Conservation (phyloP, 2,797 vertebrate genomes). For the Numenius phaeopus region DNA sequence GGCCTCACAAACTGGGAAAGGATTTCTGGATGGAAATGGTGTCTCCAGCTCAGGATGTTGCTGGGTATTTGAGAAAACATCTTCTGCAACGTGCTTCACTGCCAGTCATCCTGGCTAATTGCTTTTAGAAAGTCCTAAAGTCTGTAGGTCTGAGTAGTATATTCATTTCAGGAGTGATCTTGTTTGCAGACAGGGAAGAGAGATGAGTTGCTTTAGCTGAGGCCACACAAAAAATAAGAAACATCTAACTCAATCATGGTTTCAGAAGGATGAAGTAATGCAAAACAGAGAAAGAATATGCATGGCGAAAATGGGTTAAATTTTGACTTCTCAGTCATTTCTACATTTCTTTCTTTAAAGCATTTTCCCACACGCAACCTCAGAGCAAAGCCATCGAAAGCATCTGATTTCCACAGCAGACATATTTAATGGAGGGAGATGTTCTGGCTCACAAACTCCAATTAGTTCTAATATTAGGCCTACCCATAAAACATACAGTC, state of each 20-base stretch:
- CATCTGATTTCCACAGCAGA: slow-evolving; percentile 9
- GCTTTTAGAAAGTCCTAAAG: neutral
- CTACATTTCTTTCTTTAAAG: neutral
- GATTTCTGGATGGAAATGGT: neutral
- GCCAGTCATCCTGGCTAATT: neutral
- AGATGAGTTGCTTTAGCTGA: neutral
- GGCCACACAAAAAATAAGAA: neutral
- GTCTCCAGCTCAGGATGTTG: neutral
- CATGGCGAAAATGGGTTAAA: neutral
- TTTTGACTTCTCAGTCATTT: neutral
- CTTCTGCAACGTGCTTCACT: neutral
- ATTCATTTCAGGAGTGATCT: neutral
- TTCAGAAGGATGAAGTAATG: neutral
- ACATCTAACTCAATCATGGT: neutral
- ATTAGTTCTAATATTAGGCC: slow-evolving; percentile 63
- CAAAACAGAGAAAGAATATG: neutral
- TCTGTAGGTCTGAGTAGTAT: neutral
- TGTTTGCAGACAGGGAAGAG: neutral
- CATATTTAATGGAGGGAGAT: slow-evolving; percentile 30
- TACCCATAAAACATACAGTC: slow-evolving; percentile 40
- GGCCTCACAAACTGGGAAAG: neutral
- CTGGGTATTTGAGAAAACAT: neutral
- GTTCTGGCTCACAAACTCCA: slow-evolving; percentile 50
- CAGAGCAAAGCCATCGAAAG: neutral
- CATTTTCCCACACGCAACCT: neutral